Evolutionary conservation across 2,113 vertebrate species (phyloP).

Genomic region (Charina bottae): DNA sequence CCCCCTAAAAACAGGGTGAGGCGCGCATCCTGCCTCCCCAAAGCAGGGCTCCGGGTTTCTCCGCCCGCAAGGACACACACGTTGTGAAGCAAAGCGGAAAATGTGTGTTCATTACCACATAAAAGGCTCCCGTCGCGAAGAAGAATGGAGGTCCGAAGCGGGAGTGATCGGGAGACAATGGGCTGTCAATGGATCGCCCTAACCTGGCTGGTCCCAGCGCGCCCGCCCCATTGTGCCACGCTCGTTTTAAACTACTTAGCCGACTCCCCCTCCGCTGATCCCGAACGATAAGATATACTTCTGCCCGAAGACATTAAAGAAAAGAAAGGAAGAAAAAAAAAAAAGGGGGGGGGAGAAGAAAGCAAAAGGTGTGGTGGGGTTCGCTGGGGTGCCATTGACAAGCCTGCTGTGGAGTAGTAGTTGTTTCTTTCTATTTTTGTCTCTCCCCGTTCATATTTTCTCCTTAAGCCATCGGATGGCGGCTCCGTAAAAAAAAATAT

Average conservation of each 20-base stretch:
- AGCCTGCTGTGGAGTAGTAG: slow-evolving; percentile 4
- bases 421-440: background rate
- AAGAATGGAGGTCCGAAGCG: slow-evolving; percentile 77
- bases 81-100: slow-evolving; percentile 78
- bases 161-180: slow-evolving; percentile 79
- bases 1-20: slow-evolving; percentile 43
- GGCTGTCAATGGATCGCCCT: slow-evolving; percentile 78
- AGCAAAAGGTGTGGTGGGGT: background rate
- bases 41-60: slow-evolving; percentile 48
- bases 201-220: slow-evolving; percentile 82
- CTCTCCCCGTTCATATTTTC: background rate
- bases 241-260: slow-evolving; percentile 83
- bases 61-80: slow-evolving; percentile 80
- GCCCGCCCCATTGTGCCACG: slow-evolving; percentile 77
- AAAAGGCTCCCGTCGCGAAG: slow-evolving; percentile 86
- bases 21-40: background rate
- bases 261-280: slow-evolving; percentile 77
- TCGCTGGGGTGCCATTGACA: slow-evolving; percentile 39
- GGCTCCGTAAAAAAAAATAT: background rate
- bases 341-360: background rate
- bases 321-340: no score
- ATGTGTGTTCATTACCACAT: slow-evolving; percentile 91
- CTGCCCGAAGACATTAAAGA: slow-evolving; percentile 66
- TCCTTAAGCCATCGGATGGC: background rate
- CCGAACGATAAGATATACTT: slow-evolving; percentile 79